Percentiles rank a stretch among this genome's conserved stretches.
phyloP scores from a whole-genome alignment of 2,888 invertebrate genomes.

The Galerucella nymphaeae region DNA sequence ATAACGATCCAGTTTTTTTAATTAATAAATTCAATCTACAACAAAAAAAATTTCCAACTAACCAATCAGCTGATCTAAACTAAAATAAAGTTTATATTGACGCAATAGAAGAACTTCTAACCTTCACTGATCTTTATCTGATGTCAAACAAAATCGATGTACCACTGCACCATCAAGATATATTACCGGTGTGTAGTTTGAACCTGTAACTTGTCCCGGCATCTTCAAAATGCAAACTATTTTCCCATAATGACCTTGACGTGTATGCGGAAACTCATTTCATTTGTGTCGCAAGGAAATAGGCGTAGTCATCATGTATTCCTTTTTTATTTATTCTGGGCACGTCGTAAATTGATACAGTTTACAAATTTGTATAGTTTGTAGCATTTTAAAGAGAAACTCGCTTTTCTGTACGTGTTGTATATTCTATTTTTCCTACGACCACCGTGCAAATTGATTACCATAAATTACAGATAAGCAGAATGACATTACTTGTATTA shows the following conservation, averaged over 20 bases:
- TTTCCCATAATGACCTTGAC: slow-evolving; percentile 26
- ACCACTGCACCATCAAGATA: slow-evolving; percentile 7
- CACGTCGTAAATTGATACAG: not conserved
- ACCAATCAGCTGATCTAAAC: not conserved
- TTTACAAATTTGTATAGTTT: no score
- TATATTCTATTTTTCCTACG: no score
- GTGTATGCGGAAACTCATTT: slow-evolving; percentile 25
- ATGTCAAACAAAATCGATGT: not conserved
- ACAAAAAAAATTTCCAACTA: no score
- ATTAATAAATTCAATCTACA: no score
- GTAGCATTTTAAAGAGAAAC: no score
- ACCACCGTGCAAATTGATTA: no score
- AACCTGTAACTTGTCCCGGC: slow-evolving; percentile 15
- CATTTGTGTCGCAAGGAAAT: not conserved
- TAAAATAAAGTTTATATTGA: not conserved
- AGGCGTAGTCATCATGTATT: not conserved
- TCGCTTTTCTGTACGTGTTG: no score
- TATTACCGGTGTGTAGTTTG: slow-evolving; percentile 16
- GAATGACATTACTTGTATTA: no score
- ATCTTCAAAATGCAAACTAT: slow-evolving; percentile 27
- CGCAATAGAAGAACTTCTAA: not conserved
- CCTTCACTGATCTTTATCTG: slow-evolving; percentile 11
- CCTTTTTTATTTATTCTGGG: not conserved
- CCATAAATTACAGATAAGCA: no score
- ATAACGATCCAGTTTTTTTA: not conserved